These are phyloP conservation scores for Esperia sulphurella DNA, from an alignment of 2,888 invertebrate genomes.

Conservation along the genomic window DNA sequence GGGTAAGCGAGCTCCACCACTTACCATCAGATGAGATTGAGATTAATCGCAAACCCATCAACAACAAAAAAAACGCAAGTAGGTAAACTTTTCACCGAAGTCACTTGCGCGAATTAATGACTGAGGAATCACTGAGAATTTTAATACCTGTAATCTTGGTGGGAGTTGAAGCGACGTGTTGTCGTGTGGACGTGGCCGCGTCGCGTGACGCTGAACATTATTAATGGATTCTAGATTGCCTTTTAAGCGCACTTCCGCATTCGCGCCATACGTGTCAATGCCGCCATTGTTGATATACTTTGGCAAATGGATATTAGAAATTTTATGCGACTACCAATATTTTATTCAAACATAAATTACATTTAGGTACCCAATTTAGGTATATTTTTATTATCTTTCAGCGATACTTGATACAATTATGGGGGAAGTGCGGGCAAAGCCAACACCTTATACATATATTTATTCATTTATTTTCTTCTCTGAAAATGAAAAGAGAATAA, in stretches of 20 bases:
- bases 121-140: not conserved
- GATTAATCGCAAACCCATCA: too few species aligned
- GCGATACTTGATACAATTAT: too few species aligned
- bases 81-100: not conserved
- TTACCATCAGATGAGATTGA: too few species aligned
- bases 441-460: too few species aligned
- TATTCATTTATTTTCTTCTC: too few species aligned
- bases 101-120: not conserved
- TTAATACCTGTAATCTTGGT: not conserved
- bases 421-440: too few species aligned
- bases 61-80: too few species aligned
- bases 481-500: too few species aligned
- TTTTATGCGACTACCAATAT: slow-evolving; percentile 5
- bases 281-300: slow-evolving; percentile 39
- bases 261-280: slow-evolving; percentile 36
- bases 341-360: not conserved
- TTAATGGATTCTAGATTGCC: slow-evolving; percentile 68
- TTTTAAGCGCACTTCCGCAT: slow-evolving; percentile 52
- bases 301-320: slow-evolving; percentile 38
- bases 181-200: not conserved
- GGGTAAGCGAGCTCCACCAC: too few species aligned
- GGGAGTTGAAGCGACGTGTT: not conserved
- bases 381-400: too few species aligned
- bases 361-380: too few species aligned
- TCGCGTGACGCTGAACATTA: slow-evolving; percentile 28